Conservation (phyloP, 2,797 vertebrate genomes). For the Hoplostethus mediterraneus region DNA sequence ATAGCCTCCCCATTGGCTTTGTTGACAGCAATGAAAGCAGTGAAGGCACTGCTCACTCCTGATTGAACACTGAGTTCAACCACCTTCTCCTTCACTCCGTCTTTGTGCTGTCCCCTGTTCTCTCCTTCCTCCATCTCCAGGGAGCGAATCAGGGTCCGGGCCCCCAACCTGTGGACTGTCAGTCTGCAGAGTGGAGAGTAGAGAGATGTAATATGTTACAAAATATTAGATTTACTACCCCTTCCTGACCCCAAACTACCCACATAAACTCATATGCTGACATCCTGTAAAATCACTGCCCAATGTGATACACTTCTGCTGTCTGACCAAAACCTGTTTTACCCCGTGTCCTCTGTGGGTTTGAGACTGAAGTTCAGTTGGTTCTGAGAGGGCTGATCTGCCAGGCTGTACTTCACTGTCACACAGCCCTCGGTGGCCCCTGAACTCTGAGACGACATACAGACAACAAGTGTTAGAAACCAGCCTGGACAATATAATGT, state of each 20-base stretch:
- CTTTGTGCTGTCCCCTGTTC: neutral
- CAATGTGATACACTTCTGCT: neutral
- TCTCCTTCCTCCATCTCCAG: conserved; percentile 71
- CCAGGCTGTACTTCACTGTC: conserved; percentile 81
- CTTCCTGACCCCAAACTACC: too few species aligned
- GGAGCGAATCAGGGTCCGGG: conserved; percentile 79
- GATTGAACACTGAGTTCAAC: conserved; percentile 84
- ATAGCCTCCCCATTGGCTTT: conserved; percentile 68
- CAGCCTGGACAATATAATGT: too few species aligned
- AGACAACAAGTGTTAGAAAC: neutral
- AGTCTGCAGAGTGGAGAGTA: conserved; percentile 63
- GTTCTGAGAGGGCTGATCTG: conserved; percentile 75
- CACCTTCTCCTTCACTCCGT: conserved; percentile 70
- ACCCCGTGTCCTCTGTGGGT: conserved; percentile 75
- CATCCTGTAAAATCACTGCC: neutral
- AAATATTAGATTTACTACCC: neutral
- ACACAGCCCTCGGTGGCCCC: conserved; percentile 68
- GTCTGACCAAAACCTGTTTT: conserved; percentile 5
- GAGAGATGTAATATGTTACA: neutral
- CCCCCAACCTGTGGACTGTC: conserved; percentile 83
- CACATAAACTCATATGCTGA: too few species aligned
- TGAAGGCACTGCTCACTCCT: conserved; percentile 86
- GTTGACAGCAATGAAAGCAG: conserved; percentile 84
- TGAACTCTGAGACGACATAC: conserved; percentile 65
- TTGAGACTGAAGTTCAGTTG: conserved; percentile 79